These are phyloP conservation scores for Drosophila trapezifrons DNA, from an alignment of 1,140 invertebrate genomes.

Conservation along the genomic window DNA sequence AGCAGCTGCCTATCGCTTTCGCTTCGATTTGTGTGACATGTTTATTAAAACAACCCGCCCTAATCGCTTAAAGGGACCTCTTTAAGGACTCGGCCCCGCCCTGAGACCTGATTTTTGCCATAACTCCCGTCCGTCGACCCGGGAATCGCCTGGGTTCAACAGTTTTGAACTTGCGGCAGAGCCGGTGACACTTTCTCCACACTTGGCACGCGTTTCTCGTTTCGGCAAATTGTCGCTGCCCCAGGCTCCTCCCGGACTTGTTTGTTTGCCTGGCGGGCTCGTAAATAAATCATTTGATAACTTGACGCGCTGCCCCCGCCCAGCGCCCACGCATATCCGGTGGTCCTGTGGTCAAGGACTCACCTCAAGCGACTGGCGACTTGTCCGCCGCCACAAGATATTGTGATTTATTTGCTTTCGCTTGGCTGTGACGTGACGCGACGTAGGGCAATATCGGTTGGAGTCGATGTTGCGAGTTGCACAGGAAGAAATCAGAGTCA, in stretches of 20 bases:
- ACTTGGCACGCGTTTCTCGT: constrained; percentile 59
- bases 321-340: constrained; percentile 15
- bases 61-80: constrained; percentile 25
- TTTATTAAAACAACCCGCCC: constrained; percentile 19
- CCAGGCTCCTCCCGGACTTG: constrained; percentile 48
- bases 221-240: constrained; percentile 66
- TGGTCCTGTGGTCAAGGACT: constrained; percentile 65
- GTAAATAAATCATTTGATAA: constrained; percentile 83
- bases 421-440: constrained; percentile 67
- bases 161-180: constrained; percentile 68
- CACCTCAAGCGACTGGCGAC: constrained; percentile 68
- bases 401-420: constrained; percentile 80
- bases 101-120: too few species aligned
- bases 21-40: constrained; percentile 47
- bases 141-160: constrained; percentile 61
- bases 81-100: constrained; percentile 15
- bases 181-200: constrained; percentile 12
- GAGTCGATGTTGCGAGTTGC: constrained; percentile 54
- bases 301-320: constrained; percentile 66
- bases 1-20: constrained; percentile 42
- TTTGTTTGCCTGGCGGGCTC: constrained; percentile 77
- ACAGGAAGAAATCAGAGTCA: constrained; percentile 9
- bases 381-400: constrained; percentile 75
- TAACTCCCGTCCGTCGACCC: constrained; percentile 58
- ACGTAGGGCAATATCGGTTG: constrained; percentile 40